phyloP scores from a whole-genome alignment of 2,888 invertebrate genomes.

The Deroplatys truncata region DNA sequence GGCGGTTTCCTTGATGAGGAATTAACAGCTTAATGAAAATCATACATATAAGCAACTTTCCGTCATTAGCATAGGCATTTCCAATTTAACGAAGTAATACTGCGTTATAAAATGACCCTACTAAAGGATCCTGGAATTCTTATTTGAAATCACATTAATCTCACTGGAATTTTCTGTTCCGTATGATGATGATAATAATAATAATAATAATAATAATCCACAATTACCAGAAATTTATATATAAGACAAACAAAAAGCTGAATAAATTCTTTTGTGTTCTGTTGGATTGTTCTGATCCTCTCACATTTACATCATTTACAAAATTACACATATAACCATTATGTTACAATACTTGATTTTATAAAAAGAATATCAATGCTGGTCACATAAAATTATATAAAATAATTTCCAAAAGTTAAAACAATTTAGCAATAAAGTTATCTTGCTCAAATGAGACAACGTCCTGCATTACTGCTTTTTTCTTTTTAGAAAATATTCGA shows the following conservation, averaged over 20 bases:
- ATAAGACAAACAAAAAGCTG: not conserved
- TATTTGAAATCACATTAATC: not conserved
- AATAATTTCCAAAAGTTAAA: not conserved
- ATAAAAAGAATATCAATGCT: not conserved
- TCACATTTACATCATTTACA: not conserved
- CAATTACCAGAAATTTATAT: not conserved
- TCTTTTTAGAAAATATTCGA: not conserved
- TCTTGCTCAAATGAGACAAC: not conserved
- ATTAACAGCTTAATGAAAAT: not conserved
- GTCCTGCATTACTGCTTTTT: not conserved
- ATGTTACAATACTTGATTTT: not conserved
- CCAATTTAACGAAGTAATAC: not conserved
- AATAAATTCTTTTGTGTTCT: not conserved
- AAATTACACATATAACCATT: not conserved
- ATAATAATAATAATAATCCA: not conserved
- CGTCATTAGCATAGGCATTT: not conserved
- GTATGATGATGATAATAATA: no score
- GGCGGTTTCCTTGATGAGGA: not conserved
- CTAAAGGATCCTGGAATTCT: not conserved
- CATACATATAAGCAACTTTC: not conserved
- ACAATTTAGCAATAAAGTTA: not conserved
- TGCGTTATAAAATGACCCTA: not conserved
- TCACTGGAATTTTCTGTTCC: not conserved
- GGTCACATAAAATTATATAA: not conserved
- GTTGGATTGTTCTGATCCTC: not conserved